A percentile compares a stretch with the other conserved stretches of the same genome.
Conservation (phyloP, 2,113 vertebrate genomes). For the Crotalus horridus region DNA sequence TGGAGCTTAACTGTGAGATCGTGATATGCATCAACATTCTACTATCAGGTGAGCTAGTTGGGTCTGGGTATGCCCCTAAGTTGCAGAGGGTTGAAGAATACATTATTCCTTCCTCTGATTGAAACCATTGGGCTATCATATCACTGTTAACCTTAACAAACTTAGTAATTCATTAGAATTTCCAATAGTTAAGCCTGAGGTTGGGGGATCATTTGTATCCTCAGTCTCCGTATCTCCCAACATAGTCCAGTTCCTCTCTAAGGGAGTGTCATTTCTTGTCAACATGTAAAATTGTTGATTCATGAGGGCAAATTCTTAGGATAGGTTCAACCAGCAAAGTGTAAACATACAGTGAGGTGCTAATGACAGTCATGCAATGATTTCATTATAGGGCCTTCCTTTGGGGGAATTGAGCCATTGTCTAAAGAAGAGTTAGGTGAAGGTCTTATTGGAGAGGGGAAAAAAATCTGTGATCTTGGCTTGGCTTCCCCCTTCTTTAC, state of each 20-base stretch:
- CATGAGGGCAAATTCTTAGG: not conserved
- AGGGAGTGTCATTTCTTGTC: not conserved
- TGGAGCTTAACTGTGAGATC: no score
- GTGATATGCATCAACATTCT: no score
- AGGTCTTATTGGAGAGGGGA: not conserved
- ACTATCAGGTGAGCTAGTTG: no score
- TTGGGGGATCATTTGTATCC: not conserved
- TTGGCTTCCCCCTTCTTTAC: not conserved
- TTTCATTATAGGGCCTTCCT: not conserved
- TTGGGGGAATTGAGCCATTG: not conserved
- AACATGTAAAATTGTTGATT: not conserved
- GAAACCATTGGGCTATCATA: not conserved
- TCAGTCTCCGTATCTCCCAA: not conserved
- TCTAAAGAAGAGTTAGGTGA: not conserved
- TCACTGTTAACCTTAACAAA: not conserved
- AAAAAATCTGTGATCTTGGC: not conserved
- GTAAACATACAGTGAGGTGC: not conserved
- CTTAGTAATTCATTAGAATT: not conserved
- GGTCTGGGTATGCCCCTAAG: no score
- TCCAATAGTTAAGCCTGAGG: not conserved
- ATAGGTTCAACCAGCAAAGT: not conserved
- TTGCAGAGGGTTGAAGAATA: not conserved
- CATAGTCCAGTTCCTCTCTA: not conserved
- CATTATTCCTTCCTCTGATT: not conserved
- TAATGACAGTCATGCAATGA: not conserved